phyloP scores from a whole-genome alignment of 2,113 vertebrate genomes.

The Chloebia gouldiae region DNA sequence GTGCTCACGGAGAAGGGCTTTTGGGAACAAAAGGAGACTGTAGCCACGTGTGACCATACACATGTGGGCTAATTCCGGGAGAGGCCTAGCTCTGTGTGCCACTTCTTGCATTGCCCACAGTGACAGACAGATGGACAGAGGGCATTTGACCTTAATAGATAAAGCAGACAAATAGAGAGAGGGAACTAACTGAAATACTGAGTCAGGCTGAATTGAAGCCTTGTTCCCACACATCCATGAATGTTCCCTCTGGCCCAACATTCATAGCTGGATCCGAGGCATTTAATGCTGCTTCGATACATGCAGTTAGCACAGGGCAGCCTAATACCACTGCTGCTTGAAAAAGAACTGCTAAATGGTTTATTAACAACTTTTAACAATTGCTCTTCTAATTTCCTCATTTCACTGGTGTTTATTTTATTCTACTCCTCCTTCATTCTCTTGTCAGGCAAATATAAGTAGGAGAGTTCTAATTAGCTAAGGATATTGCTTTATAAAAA shows the following conservation, averaged over 20 bases:
- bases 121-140: not conserved
- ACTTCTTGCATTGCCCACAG: not conserved
- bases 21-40: not conserved
- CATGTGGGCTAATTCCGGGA: accelerated
- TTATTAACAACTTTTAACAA: constrained; percentile 61
- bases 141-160: not conserved
- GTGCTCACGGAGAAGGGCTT: accelerated
- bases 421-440: not conserved
- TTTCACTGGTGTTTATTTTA: constrained; percentile 51
- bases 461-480: constrained; percentile 59
- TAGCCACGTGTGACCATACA: accelerated
- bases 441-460: constrained; percentile 47
- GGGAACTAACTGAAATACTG: not conserved
- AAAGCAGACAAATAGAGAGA: not conserved
- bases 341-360: constrained; percentile 60
- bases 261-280: not conserved
- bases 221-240: not conserved
- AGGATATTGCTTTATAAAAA: constrained; percentile 32
- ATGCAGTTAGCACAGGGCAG: not conserved
- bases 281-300: constrained; percentile 31
- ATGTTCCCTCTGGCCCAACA: not conserved
- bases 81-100: not conserved
- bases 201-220: not conserved
- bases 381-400: constrained; percentile 46
- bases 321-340: constrained; percentile 11